Evolutionary conservation across 2,888 invertebrate species (phyloP), one percentile per base, ranked within the genome.

Genomic region (Lycocerus yunnanus): DNA sequence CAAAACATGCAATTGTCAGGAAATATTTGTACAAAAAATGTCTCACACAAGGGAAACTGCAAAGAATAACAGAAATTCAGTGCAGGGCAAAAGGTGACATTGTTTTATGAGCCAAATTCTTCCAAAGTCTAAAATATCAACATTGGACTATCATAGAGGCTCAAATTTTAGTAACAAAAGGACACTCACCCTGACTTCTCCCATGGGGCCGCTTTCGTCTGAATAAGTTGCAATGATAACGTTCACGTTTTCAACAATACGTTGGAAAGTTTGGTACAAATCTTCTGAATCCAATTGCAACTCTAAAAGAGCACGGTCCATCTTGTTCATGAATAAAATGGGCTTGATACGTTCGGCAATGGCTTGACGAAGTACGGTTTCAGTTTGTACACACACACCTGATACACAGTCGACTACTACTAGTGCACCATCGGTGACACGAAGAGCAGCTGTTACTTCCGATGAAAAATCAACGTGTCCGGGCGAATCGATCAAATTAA

Each of bases 401-500:
- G 99, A 99, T 70, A 99, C 99, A 89, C 99, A 99, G 88, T 99
- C 99, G 8, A 99, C 99, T 68, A 99, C 99, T 71, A 99, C 99
- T 77, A 99, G 93, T 84, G 99, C 99, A 87, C 99, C 99, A 89
- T 99, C 99, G 85, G 99, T 99, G 68, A 99, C 99, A 91, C 99
- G 97, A 80, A 99, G 94, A 82, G 99, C 99, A 84, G 99, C 99
- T 71, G 99, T 99, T 81, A 99, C 99, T 90, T 99, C 99, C 80
- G 97, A 98, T 3, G 99, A 99, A 91, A 99, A 99, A 89, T 99
- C 99, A 86, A 99, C 99, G 94, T 99, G 99, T 81, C 99, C 99
- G 82, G 99, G 99, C 15, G 99, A 99, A 89, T 99, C 99, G 84
- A 99, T 99, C 89, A 99, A 90, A 89, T 99, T 99, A 90, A 99